Percentiles rank a stretch among this genome's conserved stretches.
Conservation (phyloP, 2,888 invertebrate genomes). For the Pseudoips prasinana region DNA sequence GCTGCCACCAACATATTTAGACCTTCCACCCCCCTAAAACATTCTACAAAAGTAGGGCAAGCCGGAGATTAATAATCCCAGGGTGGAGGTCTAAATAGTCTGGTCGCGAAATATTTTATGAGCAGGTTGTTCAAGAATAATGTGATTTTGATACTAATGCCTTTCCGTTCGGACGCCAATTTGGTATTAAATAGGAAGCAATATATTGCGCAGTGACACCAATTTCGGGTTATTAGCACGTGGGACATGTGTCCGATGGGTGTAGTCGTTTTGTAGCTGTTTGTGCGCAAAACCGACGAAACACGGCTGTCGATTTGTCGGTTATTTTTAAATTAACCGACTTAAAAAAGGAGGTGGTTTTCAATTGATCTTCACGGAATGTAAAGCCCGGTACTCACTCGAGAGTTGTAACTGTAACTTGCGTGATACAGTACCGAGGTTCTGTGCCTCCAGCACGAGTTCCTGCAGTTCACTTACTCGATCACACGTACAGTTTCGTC, state of each 20-base stretch:
- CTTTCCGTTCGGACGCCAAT: constrained; percentile 33
- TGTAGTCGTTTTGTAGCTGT: constrained; percentile 1
- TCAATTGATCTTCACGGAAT: no score
- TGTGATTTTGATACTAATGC: constrained; percentile 66
- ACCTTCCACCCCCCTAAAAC: constrained; percentile 36
- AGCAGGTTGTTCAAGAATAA: constrained; percentile 63
- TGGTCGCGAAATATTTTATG: constrained; percentile 70
- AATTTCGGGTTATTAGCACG: constrained; percentile 25
- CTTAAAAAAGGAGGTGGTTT: no score
- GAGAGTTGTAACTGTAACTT: no score
- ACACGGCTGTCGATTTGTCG: no score
- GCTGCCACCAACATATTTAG: constrained; percentile 50
- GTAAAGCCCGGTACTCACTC: no score
- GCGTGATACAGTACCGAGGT: no score
- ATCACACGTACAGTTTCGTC: no score
- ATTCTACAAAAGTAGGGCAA: constrained; percentile 18
- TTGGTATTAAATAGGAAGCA: constrained; percentile 31
- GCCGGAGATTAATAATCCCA: constrained; percentile 8
- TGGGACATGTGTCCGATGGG: constrained; percentile 21
- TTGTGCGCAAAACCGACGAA: background rate
- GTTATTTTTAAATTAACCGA: no score
- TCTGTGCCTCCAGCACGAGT: no score
- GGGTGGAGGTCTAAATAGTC: constrained; percentile 37
- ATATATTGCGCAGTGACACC: constrained; percentile 26
- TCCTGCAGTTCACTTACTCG: no score